These are phyloP conservation scores for Nematolebias whitei DNA, from an alignment of 2,113 vertebrate genomes.

Conservation along the genomic window DNA sequence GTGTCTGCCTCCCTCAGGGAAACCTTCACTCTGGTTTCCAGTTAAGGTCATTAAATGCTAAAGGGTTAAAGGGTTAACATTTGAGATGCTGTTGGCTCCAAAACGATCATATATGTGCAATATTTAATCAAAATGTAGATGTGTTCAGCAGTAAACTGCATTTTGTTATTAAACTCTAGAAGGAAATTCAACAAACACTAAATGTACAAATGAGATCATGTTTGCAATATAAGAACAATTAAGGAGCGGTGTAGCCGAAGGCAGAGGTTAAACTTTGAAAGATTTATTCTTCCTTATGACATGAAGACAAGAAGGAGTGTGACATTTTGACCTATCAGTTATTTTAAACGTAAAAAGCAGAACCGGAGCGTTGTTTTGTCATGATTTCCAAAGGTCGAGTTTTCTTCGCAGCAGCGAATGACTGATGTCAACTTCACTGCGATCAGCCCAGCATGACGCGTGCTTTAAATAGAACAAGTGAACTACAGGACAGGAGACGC, in stretches of 20 bases:
- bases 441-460: constrained; percentile 24
- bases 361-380: constrained; percentile 38
- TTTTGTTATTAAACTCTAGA: too few relatives aligned
- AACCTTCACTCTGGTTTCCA: too few relatives aligned
- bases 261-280: constrained; percentile 17
- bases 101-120: too few relatives aligned
- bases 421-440: constrained; percentile 49
- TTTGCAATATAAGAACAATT: neutral
- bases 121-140: too few relatives aligned
- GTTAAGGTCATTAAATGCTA: too few relatives aligned
- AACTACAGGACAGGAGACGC: constrained; percentile 12
- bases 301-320: constrained; percentile 23
- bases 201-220: too few relatives aligned
- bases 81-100: too few relatives aligned
- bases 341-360: constrained; percentile 19
- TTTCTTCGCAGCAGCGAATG: constrained; percentile 48
- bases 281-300: constrained; percentile 14
- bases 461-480: constrained; percentile 30
- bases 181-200: too few relatives aligned
- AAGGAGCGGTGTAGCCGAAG: neutral
- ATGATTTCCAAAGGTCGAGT: constrained; percentile 43
- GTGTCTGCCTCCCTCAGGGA: too few relatives aligned
- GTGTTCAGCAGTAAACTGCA: too few relatives aligned
- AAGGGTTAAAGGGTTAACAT: too few relatives aligned
- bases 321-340: constrained; percentile 41